phyloP scores from a whole-genome alignment of 1,140 invertebrate species.

The Sycophila sp. region DNA sequence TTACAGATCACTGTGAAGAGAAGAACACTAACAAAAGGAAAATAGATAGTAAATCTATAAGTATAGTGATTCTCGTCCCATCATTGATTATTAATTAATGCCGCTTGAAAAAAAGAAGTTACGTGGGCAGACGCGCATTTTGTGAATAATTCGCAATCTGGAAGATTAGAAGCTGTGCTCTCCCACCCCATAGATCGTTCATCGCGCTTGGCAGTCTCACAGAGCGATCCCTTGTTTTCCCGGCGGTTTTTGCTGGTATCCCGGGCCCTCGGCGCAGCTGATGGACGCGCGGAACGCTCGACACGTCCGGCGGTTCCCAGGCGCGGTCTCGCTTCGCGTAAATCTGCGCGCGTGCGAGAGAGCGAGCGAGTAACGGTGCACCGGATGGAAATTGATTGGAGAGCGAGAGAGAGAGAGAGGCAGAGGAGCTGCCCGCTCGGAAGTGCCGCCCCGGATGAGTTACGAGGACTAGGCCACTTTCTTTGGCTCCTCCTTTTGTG shows the following conservation, averaged over 20 bases:
- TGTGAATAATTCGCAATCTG: too few species aligned
- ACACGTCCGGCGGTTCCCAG: background rate
- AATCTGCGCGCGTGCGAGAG: conserved; percentile 1
- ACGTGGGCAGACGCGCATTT: too few species aligned
- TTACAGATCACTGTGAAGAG: too few species aligned
- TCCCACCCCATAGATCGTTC: too few species aligned
- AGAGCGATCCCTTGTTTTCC: too few species aligned
- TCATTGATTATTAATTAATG: too few species aligned
- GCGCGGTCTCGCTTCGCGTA: conserved; percentile 13
- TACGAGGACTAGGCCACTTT: background rate
- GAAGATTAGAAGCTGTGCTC: too few species aligned
- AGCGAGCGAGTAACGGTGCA: conserved; percentile 9
- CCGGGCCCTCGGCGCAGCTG: background rate
- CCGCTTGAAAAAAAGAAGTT: too few species aligned
- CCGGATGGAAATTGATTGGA: conserved; percentile 15
- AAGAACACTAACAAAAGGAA: too few species aligned
- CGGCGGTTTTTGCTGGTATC: background rate
- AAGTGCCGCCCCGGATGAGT: background rate
- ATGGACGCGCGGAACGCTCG: background rate
- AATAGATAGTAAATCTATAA: too few species aligned
- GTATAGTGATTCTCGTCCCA: too few species aligned
- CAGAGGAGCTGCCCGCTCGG: background rate
- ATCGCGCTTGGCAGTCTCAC: background rate
- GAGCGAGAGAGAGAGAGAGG: background rate
- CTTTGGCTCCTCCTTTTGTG: too few species aligned